Evolutionary conservation across 2,113 vertebrate genomes (phyloP).

Genomic region (Pelvicachromis taeniatus): DNA sequence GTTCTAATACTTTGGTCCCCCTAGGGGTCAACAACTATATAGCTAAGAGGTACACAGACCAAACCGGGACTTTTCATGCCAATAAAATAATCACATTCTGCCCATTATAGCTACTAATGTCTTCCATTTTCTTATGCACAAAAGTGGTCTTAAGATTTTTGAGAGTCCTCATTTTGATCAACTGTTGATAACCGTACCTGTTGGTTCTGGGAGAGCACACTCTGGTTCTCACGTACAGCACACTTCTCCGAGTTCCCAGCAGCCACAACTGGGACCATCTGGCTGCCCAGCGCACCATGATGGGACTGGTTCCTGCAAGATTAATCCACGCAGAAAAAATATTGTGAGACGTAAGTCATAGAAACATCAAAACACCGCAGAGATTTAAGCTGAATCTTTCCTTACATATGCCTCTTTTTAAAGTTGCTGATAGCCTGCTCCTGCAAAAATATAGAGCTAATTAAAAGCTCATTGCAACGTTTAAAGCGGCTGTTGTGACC

Average conservation of each 20-base stretch:
- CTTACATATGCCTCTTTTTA: not conserved
- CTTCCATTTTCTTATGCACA: not conserved
- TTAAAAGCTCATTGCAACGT: not conserved
- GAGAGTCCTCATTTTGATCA: not conserved
- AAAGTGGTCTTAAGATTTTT: not conserved
- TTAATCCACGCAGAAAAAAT: not conserved
- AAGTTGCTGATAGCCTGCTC: not conserved
- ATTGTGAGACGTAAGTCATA: not conserved
- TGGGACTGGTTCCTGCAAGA: not conserved
- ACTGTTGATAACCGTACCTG: not conserved
- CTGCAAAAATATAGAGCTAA: not conserved
- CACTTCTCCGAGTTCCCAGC: not conserved
- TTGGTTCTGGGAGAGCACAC: not conserved
- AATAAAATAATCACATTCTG: too few species aligned
- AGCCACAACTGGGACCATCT: conserved; percentile 20
- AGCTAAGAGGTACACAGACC: too few species aligned
- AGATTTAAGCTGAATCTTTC: not conserved
- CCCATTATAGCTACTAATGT: accelerated
- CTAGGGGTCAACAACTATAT: not conserved
- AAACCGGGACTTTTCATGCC: too few species aligned
- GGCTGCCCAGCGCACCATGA: not conserved
- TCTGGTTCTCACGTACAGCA: not conserved
- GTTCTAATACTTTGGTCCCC: not conserved
- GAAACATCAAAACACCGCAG: not conserved
- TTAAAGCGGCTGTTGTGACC: not conserved